Conservation (phyloP, 2,888 invertebrate species). For the Chrysodeixis includens region DNA sequence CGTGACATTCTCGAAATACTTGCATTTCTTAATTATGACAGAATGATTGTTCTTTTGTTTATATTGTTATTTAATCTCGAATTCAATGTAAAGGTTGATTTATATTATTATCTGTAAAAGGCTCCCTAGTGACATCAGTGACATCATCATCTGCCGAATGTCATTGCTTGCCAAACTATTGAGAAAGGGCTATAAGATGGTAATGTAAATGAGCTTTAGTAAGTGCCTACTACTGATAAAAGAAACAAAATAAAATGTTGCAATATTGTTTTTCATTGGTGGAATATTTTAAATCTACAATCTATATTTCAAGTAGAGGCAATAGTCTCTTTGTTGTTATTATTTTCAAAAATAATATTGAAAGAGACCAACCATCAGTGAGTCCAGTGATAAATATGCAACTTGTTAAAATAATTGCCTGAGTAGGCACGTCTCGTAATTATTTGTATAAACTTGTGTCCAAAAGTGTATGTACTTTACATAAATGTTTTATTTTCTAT, state of each 20-base stretch:
- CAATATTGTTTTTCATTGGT: background rate
- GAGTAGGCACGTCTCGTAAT: background rate
- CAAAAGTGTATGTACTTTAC: constrained; percentile 34
- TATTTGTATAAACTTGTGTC: constrained; percentile 2
- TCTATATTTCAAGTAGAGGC: no score
- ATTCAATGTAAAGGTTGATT: background rate
- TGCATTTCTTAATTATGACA: background rate
- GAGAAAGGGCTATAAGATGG: no score
- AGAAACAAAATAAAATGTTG: background rate
- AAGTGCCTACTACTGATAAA: background rate
- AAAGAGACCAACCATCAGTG: no score
- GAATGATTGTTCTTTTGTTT: background rate
- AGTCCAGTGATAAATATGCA: no score
- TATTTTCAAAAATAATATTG: no score
- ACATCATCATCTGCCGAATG: no score
- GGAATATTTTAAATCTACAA: no score
- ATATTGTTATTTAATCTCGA: background rate
- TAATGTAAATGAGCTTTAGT: background rate
- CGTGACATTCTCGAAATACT: background rate
- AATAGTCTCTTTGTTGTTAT: no score
- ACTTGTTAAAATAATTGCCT: background rate
- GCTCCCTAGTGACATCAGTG: no score
- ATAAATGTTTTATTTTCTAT: constrained; percentile 48
- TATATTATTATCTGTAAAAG: background rate
- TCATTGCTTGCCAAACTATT: no score